Percentiles rank a stretch among this genome's conserved stretches.
Evolutionary conservation across 2,888 invertebrate species (phyloP).

Genomic region (Phyllotreta cruciferae): DNA sequence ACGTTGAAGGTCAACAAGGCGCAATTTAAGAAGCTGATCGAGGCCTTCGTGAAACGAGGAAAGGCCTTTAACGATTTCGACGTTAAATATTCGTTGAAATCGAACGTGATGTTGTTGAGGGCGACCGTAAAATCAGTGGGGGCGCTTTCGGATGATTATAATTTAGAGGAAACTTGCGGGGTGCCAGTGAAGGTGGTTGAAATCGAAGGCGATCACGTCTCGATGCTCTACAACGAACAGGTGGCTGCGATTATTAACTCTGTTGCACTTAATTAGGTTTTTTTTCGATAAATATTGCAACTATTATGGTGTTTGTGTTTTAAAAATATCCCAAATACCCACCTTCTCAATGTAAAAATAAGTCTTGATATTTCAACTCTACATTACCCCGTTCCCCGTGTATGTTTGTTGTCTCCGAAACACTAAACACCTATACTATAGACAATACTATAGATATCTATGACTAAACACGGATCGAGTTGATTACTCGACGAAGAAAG

Average conservation of each 20-base stretch:
- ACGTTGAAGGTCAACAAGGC: background rate
- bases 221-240: background rate
- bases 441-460: too few species aligned
- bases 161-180: background rate
- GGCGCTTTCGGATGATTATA: background rate
- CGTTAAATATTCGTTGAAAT: constrained; percentile 42
- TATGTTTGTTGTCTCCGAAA: too few species aligned
- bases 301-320: too few species aligned
- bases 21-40: constrained; percentile 24
- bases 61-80: constrained; percentile 39
- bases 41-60: constrained; percentile 39
- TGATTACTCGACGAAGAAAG: too few species aligned
- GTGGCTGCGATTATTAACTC: constrained; percentile 8
- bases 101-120: constrained; percentile 43
- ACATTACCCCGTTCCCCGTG: too few species aligned
- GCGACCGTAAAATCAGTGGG: constrained; percentile 25
- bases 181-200: background rate
- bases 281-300: background rate
- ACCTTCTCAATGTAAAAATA: too few species aligned
- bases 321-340: too few species aligned
- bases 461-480: too few species aligned
- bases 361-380: too few species aligned
- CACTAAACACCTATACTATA: too few species aligned
- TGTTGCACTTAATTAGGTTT: background rate
- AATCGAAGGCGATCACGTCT: constrained; percentile 13